A percentile compares a stretch with the other conserved stretches of the same genome.
Evolutionary conservation across 2,888 invertebrate genomes (phyloP).

Genomic region (Leuctra nigra): DNA sequence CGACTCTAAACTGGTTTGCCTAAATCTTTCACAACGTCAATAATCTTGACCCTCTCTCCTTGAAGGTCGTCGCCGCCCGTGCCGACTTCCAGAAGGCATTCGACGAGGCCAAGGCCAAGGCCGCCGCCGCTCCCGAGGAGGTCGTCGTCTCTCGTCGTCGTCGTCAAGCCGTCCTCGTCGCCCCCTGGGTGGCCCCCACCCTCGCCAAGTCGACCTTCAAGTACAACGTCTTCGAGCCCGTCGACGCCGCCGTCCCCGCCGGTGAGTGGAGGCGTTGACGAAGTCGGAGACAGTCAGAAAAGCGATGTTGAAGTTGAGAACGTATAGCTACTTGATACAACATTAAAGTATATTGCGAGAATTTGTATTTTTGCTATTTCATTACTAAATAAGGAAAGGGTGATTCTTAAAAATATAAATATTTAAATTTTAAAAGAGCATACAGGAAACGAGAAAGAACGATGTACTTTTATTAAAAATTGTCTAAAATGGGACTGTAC

Average conservation of each 20-base stretch:
- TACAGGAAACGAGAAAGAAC: too few species aligned
- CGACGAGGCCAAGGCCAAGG: conserved; percentile 27
- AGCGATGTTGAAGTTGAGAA: too few species aligned
- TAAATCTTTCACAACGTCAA: neutral
- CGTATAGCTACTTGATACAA: too few species aligned
- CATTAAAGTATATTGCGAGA: too few species aligned
- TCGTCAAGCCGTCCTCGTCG: conserved; percentile 17
- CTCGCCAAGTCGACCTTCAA: conserved; percentile 30
- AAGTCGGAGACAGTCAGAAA: too few species aligned
- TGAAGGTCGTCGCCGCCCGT: conserved; percentile 29
- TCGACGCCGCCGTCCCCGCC: conserved; percentile 30
- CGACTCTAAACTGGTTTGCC: neutral
- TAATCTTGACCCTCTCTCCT: neutral
- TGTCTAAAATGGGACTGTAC: too few species aligned
- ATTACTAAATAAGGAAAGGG: too few species aligned
- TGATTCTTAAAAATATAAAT: too few species aligned
- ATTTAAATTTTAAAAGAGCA: too few species aligned
- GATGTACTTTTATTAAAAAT: too few species aligned
- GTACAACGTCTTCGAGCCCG: conserved; percentile 26
- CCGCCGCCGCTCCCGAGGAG: conserved; percentile 17
- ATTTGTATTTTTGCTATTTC: too few species aligned
- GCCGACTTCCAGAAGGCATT: conserved; percentile 30
- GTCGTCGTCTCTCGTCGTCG: conserved; percentile 19
- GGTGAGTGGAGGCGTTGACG: too few species aligned
- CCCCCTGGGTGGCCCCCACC: conserved; percentile 22